phyloP scores from a whole-genome alignment of 2,797 vertebrate species.

The Lutjanus argentimaculatus region DNA sequence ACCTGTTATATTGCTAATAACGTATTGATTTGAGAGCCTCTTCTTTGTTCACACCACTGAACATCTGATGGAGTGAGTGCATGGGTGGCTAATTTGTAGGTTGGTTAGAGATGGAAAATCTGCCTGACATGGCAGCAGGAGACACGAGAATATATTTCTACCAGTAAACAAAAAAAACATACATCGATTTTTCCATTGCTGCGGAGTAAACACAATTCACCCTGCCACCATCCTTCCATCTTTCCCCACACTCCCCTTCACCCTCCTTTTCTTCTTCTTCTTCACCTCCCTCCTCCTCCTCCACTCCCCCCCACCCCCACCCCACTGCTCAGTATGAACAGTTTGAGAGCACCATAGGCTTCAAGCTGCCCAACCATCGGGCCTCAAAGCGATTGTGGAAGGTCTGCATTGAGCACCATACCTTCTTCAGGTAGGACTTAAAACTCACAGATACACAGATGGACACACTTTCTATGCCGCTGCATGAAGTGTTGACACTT shows the following conservation, averaged over 20 bases:
- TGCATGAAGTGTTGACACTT: conserved; percentile 54
- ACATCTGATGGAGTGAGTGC: conserved; percentile 46
- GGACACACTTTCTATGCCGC: conserved; percentile 31
- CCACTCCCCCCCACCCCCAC: conserved; percentile 59
- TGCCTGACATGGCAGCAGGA: conserved; percentile 37
- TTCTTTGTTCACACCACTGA: conserved; percentile 44
- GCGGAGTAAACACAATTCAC: conserved; percentile 73
- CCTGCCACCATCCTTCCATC: conserved; percentile 53
- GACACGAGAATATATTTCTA: conserved; percentile 41
- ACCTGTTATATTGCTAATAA: conserved; percentile 65
- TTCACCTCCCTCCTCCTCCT: neutral
- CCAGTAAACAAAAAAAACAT: conserved; percentile 57
- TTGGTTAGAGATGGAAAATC: conserved; percentile 50
- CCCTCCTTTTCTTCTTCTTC: conserved; percentile 49
- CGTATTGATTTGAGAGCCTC: conserved; percentile 61
- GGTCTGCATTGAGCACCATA: conserved; percentile 99
- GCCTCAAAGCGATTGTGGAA: conserved; percentile 99
- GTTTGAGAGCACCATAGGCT: conserved; percentile 99
- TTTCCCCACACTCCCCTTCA: conserved; percentile 60
- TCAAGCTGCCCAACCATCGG: conserved; percentile 98
- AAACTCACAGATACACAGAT: neutral
- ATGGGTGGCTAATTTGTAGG: conserved; percentile 48
- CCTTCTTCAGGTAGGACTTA: conserved; percentile 95
- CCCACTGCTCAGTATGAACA: conserved; percentile 86
- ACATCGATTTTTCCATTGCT: conserved; percentile 67